Evolutionary conservation across 1,140 invertebrate genomes (phyloP), one percentile per base, ranked within the genome.

Genomic region (Drosophila serrata): DNA sequence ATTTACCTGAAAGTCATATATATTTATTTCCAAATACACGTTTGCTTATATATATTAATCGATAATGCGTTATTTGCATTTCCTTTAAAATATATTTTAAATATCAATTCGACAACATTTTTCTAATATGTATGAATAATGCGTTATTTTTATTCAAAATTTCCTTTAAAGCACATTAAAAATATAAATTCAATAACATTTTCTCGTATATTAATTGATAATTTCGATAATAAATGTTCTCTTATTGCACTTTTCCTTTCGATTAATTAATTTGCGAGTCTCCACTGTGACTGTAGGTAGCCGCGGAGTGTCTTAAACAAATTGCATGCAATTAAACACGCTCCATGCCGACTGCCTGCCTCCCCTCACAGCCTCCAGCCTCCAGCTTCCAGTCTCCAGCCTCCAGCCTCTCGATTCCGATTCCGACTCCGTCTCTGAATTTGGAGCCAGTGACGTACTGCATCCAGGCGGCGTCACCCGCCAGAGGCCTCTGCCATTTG

Each of bases 281-380:
- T 48, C 17, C 74, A 76, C 61, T 77, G 74, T 77, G 40, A 27
- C 53, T 64, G 24, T 68, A 72, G 75, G 82, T 81, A 82, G 82
- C 75, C 81, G 59, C 65, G 62, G 51, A 88, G 58, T 78, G 70
- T 75, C 68, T 82, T 78, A 88, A 88, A 90, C 86, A 88, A 88
- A 90, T 90, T 88, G 85, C 78, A 81, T 65, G 86, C 86, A 88
- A 88, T 88, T 88, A 90, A 88, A 90, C 85, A 88, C 85, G 85
- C 85, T 88, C 74, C 70, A 75, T 40, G 58, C 56, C 57, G 27
- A 64, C 61, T 61, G 46, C 27, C 27, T 27, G 13, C 48, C 46
- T 12, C 24, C 27, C 3, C 15, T 3, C 35, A 13, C 48, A 27
- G 9, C 27, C 27, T 1, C 15, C 7, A 12, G 12, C 4, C 37